Percentiles rank a stretch among this genome's conserved stretches.
Evolutionary conservation across 2,113 vertebrate genomes (phyloP).

Genomic region (Ursus arctos): DNA sequence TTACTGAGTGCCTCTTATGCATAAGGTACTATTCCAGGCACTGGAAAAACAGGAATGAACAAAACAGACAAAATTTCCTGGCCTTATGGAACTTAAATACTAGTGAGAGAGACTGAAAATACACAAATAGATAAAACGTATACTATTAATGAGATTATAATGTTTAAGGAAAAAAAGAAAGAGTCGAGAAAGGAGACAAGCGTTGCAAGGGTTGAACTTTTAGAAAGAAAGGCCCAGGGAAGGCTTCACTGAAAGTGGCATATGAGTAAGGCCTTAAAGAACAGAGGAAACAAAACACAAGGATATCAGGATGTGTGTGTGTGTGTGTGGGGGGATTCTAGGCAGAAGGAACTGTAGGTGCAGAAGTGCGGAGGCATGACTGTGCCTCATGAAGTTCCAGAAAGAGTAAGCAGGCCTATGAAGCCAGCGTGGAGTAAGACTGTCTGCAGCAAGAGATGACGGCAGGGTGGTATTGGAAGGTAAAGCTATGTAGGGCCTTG

Average conservation of each 20-base stretch:
- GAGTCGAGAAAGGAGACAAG: background rate
- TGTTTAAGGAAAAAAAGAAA: background rate
- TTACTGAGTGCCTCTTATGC: background rate
- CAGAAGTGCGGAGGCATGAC: background rate
- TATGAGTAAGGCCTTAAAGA: conserved; percentile 4
- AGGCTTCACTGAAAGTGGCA: background rate
- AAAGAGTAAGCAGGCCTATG: background rate
- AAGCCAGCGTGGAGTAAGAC: background rate
- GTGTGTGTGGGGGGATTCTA: background rate
- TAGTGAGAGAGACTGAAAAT: background rate
- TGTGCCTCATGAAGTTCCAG: background rate
- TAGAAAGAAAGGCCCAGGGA: background rate
- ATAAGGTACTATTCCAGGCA: background rate
- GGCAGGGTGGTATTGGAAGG: background rate
- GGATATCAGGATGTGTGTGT: background rate
- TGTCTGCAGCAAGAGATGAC: background rate
- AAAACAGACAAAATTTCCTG: background rate
- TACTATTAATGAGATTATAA: background rate
- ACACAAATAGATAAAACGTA: background rate
- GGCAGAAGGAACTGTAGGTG: background rate
- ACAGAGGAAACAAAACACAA: background rate
- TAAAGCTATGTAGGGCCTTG: background rate
- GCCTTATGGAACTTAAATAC: background rate
- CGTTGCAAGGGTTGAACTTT: background rate
- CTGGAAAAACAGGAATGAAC: background rate